A percentile compares a stretch with the other conserved stretches of the same genome.
These are phyloP conservation scores for Polydrusus cervinus DNA, from an alignment of 2,888 invertebrate species.

Conservation along the genomic window DNA sequence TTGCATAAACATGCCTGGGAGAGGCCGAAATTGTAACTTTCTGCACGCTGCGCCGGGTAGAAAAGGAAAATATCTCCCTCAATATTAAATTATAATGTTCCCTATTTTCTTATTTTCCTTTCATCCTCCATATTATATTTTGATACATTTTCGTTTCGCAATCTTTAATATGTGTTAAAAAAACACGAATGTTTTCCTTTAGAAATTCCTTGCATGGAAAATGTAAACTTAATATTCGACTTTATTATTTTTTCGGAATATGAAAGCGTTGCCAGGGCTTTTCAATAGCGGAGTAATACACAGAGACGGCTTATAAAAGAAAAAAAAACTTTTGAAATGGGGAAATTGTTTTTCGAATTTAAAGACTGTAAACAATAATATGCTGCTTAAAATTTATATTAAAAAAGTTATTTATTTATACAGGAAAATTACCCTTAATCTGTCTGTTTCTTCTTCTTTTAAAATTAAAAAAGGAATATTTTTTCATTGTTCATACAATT, in stretches of 20 bases:
- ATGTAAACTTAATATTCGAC: slow-evolving; percentile 39
- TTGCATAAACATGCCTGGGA: too few species aligned
- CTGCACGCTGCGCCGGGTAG: too few species aligned
- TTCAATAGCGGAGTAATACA: slow-evolving; percentile 19
- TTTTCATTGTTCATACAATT: too few species aligned
- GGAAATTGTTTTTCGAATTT: background rate
- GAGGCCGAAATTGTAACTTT: too few species aligned
- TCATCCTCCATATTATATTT: slow-evolving; percentile 42
- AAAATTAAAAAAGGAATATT: too few species aligned
- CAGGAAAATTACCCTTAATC: background rate
- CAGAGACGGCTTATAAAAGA: slow-evolving; percentile 16
- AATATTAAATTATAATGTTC: slow-evolving; percentile 32
- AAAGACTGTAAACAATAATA: background rate
- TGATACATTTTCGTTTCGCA: slow-evolving; percentile 40
- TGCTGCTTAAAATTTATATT: background rate
- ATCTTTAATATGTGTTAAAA: slow-evolving; percentile 41
- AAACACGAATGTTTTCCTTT: slow-evolving; percentile 40
- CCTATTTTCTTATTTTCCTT: slow-evolving; percentile 34
- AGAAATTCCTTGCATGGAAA: slow-evolving; percentile 37
- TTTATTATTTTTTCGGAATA: slow-evolving; percentile 37
- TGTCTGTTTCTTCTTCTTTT: too few species aligned
- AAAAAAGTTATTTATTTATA: too few species aligned
- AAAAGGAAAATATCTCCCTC: background rate
- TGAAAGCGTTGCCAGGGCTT: slow-evolving; percentile 22
- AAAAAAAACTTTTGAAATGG: background rate